Evolutionary conservation across 2,888 invertebrate species (phyloP).

Genomic region (Loripinus fragilis): DNA sequence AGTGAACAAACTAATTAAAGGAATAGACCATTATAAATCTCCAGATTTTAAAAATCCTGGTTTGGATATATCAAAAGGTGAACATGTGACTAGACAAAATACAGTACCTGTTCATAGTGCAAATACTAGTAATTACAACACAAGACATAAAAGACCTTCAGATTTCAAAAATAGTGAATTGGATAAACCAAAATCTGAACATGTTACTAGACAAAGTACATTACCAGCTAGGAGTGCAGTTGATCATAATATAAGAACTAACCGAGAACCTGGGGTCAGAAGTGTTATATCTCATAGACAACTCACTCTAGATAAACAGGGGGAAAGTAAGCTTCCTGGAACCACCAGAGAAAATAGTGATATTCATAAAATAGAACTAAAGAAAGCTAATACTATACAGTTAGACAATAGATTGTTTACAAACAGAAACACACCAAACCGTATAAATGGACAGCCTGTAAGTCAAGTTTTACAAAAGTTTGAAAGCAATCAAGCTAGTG

Average conservation of each 20-base stretch:
- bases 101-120: too few species aligned
- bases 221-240: background rate
- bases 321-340: background rate
- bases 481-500: constrained; percentile 27
- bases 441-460: constrained; percentile 9
- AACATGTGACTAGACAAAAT: background rate
- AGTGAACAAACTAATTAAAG: background rate
- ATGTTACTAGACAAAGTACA: background rate
- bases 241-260: background rate
- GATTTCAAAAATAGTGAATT: too few species aligned
- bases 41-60: background rate
- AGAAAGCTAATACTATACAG: background rate
- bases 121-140: too few species aligned
- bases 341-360: background rate
- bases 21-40: background rate
- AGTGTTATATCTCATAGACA: constrained; percentile 3
- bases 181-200: background rate
- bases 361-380: background rate
- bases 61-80: background rate
- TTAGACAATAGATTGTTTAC: background rate
- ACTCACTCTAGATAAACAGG: background rate
- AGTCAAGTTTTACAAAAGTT: constrained; percentile 36
- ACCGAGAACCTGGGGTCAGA: background rate
- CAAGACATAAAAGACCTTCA: too few species aligned
- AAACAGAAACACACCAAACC: background rate